These are phyloP conservation scores for Matsumyia berberina DNA, from an alignment of 2,888 invertebrate genomes.

Conservation along the genomic window DNA sequence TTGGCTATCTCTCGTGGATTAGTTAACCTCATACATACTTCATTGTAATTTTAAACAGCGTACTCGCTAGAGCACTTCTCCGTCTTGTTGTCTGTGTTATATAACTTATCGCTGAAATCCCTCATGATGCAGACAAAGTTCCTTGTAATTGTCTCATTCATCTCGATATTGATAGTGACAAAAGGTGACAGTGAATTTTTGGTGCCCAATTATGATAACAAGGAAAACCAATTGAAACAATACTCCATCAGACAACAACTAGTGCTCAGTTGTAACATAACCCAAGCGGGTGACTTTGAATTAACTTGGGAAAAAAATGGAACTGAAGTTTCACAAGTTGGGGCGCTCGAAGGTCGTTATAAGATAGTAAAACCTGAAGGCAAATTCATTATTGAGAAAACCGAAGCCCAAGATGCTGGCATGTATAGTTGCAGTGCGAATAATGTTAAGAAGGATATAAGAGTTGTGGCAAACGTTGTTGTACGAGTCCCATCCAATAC, in stretches of 20 bases:
- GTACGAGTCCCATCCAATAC: slow-evolving; percentile 87
- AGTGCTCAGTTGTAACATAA: slow-evolving; percentile 83
- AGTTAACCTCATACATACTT: slow-evolving; percentile 13
- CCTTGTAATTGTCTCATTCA: slow-evolving; percentile 15
- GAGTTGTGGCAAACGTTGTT: slow-evolving; percentile 85
- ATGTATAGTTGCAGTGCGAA: slow-evolving; percentile 87
- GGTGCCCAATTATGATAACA: slow-evolving; percentile 83
- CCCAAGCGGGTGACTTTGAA: slow-evolving; percentile 78
- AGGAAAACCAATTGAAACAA: slow-evolving; percentile 81
- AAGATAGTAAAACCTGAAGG: slow-evolving; percentile 83
- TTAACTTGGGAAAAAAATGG: slow-evolving; percentile 84
- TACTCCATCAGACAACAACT: slow-evolving; percentile 82
- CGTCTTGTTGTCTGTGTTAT: slow-evolving; percentile 4
- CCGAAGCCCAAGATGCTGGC: slow-evolving; percentile 87
- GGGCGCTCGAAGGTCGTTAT: slow-evolving; percentile 84
- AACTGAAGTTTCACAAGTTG: slow-evolving; percentile 82
- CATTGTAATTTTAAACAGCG: slow-evolving; percentile 31
- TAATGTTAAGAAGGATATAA: slow-evolving; percentile 81
- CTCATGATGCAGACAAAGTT: slow-evolving; percentile 20
- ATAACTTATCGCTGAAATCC: neutral
- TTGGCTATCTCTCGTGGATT: slow-evolving; percentile 39
- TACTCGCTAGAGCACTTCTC: slow-evolving; percentile 9
- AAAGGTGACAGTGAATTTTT: slow-evolving; percentile 79
- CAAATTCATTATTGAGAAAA: slow-evolving; percentile 84
- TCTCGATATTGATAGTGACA: neutral